These are phyloP conservation scores for Poeciliopsis gracilis DNA, from an alignment of 2,797 vertebrate genomes.

Conservation along the genomic window DNA sequence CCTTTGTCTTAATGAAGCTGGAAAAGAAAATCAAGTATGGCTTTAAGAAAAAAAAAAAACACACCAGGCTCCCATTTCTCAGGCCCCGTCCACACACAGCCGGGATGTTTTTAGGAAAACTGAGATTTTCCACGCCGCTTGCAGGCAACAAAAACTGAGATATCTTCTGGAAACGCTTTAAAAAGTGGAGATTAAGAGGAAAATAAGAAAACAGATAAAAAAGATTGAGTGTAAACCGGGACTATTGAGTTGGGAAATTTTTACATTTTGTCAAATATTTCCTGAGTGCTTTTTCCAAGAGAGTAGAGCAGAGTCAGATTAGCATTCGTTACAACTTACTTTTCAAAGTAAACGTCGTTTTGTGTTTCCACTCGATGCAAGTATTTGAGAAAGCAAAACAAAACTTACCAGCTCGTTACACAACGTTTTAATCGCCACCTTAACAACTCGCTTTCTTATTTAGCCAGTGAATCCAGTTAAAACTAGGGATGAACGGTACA, in stretches of 20 bases:
- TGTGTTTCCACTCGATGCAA: neutral
- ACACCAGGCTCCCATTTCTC: slow-evolving; percentile 31
- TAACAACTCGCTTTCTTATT: neutral
- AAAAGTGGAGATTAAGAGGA: neutral
- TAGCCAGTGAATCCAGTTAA: neutral
- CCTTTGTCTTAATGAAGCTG: slow-evolving; percentile 59
- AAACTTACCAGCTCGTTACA: neutral
- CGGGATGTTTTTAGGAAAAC: neutral
- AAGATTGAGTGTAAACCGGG: neutral
- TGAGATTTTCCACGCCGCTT: neutral
- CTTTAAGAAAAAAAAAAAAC: slow-evolving; percentile 55
- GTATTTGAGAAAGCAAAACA: neutral
- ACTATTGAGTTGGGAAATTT: neutral
- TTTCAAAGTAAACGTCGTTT: neutral
- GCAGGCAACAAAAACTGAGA: neutral
- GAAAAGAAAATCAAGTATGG: slow-evolving; percentile 58
- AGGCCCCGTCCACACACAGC: neutral
- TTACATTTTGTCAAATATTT: neutral
- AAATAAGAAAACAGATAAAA: neutral
- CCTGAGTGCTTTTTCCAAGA: neutral
- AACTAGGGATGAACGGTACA: neutral
- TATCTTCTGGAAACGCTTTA: neutral
- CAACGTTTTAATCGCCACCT: neutral
- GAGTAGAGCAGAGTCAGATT: neutral
- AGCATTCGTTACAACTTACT: neutral